A percentile compares a stretch with the other conserved stretches of the same genome.
These are phyloP conservation scores for Euglossa dilemma DNA, from an alignment of 1,140 invertebrate species.

Conservation along the genomic window DNA sequence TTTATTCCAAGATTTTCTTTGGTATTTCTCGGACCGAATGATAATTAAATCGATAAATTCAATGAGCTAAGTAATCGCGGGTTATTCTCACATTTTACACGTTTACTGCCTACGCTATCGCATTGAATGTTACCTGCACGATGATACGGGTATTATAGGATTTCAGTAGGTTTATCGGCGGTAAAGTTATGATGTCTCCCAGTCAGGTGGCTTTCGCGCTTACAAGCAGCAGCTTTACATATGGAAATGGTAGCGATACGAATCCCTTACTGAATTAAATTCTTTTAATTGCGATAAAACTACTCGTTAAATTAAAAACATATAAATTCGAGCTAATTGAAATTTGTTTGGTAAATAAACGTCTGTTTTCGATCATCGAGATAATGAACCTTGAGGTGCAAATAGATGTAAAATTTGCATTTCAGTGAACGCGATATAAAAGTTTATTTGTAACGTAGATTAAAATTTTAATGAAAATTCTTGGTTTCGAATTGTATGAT, in stretches of 20 bases:
- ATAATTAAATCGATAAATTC: neutral
- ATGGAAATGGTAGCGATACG: neutral
- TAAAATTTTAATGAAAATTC: no score
- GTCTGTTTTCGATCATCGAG: no score
- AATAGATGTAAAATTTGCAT: no score
- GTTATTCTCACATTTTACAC: neutral
- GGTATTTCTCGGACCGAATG: neutral
- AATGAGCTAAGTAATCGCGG: neutral
- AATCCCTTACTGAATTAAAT: neutral
- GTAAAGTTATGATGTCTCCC: slow-evolving; percentile 31
- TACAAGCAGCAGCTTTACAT: neutral
- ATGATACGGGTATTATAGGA: slow-evolving; percentile 32
- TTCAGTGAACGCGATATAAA: no score
- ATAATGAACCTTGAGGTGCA: no score
- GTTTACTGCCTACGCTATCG: neutral
- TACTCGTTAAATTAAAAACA: neutral
- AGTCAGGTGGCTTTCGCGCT: neutral
- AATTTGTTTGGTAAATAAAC: neutral
- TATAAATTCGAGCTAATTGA: neutral
- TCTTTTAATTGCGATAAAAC: neutral
- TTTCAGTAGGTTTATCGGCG: slow-evolving; percentile 30
- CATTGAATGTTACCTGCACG: slow-evolving; percentile 6
- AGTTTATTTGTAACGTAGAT: no score
- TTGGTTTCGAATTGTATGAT: no score
- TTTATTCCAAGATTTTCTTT: no score